Base-by-base conservation (phyloP, 1,140 invertebrate species). In the Drosophila auraria region DNA sequence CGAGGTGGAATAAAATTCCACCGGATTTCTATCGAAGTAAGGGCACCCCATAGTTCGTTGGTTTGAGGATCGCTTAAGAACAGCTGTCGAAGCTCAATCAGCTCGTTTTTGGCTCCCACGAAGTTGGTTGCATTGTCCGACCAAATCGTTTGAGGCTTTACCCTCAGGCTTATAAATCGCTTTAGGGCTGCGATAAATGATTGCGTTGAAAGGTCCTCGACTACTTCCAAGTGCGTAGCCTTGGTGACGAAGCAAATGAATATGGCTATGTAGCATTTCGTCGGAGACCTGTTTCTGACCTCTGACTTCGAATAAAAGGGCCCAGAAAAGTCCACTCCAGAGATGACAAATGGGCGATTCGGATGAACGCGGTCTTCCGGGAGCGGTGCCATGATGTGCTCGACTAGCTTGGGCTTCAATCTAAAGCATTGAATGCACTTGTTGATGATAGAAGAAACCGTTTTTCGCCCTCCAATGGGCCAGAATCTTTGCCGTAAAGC, bases 391-490 rank as follows among this genome's bases (percentile, higher is more conserved):
- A 93, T 93, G 11, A 89, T 61, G n/a, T 76, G 66, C 3, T 87
- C 72, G 11, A 65, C n/a, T 9, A 69, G 23, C 49, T 74, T 68
- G 33, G 91, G 80, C 42, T 78, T 81, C 7, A 66, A 69, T 23
- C 80, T 40, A 53, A 60, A 80, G 70, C 93, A 94, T 23, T 17
- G 75, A 12, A 93, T 64, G 68, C 93, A 94, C 27, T 61, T 83
- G 5, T 62, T 47, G 23, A 87, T 75, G 60, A 80, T 40, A 17
- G 68, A 61, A 58, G 69, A 64, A 5, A 74, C 53, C 62, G 78
- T 58, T 42, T 65, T 79, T 33, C 78, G 65, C 40, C 92, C 91
- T 5, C 69, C 50, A 17, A 93, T 30, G 0, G 80, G 75, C 92
- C 92, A 93, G 33, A 80, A 86, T 27, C 40, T 40, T 45, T 80